Evolutionary conservation across 2,888 invertebrate genomes (phyloP).

Genomic region (Dryobotodes eremita): DNA sequence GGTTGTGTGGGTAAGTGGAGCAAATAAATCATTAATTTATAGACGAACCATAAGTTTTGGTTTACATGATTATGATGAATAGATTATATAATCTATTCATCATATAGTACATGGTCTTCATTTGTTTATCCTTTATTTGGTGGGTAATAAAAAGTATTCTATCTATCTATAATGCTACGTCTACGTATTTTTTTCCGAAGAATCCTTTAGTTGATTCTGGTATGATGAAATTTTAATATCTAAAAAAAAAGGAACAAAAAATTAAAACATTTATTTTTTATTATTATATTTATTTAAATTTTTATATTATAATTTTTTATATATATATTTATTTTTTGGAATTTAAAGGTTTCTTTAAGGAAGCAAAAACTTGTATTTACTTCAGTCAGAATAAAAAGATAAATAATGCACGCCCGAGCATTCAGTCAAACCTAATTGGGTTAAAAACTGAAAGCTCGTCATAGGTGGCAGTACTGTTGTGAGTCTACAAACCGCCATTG

Average conservation of each 20-base stretch:
- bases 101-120: not conserved
- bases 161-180: not conserved
- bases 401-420: not conserved
- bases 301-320: too few species aligned
- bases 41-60: not conserved
- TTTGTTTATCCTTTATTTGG: not conserved
- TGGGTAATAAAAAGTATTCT: not conserved
- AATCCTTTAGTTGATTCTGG: not conserved
- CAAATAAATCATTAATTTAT: not conserved
- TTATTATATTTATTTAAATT: too few species aligned
- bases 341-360: too few species aligned
- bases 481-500: too few species aligned
- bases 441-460: too few species aligned
- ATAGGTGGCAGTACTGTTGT: too few species aligned
- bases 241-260: not conserved
- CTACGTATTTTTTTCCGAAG: not conserved
- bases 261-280: too few species aligned
- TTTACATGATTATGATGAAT: too few species aligned
- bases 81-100: not conserved
- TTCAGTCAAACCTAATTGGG: not conserved
- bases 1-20: constrained; percentile 91
- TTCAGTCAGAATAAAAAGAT: not conserved
- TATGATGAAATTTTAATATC: not conserved
- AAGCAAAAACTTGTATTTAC: not conserved
- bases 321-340: too few species aligned